A percentile compares a stretch with the other conserved stretches of the same genome.
Evolutionary conservation across 2,113 vertebrate species (phyloP).

Genomic region (Burhinus bistriatus): DNA sequence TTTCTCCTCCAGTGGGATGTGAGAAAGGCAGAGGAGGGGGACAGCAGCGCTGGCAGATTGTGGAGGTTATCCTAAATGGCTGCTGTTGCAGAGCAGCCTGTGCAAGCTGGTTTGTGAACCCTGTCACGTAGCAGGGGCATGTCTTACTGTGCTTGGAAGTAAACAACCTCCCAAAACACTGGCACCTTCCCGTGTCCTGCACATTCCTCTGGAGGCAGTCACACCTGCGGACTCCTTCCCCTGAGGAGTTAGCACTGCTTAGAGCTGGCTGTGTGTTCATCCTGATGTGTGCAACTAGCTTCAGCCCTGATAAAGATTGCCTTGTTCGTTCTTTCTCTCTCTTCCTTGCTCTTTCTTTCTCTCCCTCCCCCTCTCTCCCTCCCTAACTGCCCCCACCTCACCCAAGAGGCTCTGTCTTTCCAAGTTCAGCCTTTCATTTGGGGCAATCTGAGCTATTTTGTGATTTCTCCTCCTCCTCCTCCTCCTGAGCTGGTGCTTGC

Average conservation of each 20-base stretch:
- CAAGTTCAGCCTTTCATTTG: not conserved
- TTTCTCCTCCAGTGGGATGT: not conserved
- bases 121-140: fast-evolving
- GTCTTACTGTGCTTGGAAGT: not conserved
- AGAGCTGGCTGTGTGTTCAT: not conserved
- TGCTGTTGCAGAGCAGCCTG: not conserved
- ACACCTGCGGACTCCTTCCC: not conserved
- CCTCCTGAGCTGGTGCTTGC: not conserved
- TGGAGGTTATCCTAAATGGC: not conserved
- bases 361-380: not conserved
- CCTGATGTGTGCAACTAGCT: not conserved
- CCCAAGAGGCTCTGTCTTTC: not conserved
- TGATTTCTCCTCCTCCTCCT: not conserved
- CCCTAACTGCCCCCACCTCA: not conserved
- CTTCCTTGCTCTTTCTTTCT: not conserved
- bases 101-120: not conserved
- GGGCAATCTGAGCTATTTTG: not conserved
- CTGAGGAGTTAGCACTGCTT: not conserved
- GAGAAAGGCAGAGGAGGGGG: not conserved
- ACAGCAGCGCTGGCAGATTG: not conserved
- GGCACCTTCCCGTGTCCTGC: not conserved
- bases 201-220: not conserved
- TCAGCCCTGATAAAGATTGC: not conserved
- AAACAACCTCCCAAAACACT: not conserved
- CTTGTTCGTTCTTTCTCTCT: slow-evolving; percentile 34